These are phyloP conservation scores for Oscheius onirici DNA, from an alignment of 2,888 invertebrate genomes.

Conservation along the genomic window DNA sequence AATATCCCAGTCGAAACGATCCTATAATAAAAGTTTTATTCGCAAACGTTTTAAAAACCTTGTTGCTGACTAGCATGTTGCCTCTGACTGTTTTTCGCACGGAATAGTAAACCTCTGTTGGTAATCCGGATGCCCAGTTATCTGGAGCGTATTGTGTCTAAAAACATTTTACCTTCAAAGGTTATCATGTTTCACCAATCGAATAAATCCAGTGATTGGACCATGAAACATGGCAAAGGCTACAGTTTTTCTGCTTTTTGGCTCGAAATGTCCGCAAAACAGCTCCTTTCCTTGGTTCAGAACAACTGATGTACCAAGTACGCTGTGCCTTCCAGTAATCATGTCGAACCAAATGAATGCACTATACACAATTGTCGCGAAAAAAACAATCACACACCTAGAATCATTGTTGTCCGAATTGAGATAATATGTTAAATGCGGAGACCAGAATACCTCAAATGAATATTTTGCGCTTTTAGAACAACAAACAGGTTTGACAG, in stretches of 20 bases:
- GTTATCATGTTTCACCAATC: slow-evolving; percentile 36
- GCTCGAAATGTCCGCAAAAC: slow-evolving; percentile 54
- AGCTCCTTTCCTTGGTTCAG: slow-evolving; percentile 46
- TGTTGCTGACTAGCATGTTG: not conserved
- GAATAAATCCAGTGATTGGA: slow-evolving; percentile 50
- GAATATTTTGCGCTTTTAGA: too few relatives aligned
- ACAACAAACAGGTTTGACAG: slow-evolving; percentile 15
- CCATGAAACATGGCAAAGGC: slow-evolving; percentile 47
- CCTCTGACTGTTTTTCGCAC: slow-evolving; percentile 20
- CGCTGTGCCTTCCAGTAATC: slow-evolving; percentile 44
- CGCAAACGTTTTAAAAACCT: too few relatives aligned
- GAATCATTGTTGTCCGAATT: slow-evolving; percentile 47
- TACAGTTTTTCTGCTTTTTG: slow-evolving; percentile 38
- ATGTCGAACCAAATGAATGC: slow-evolving; percentile 46
- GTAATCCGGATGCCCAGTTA: slow-evolving; percentile 46
- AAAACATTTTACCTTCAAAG: not conserved
- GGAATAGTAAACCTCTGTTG: slow-evolving; percentile 50
- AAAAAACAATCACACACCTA: slow-evolving; percentile 20
- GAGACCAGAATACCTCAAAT: slow-evolving; percentile 37
- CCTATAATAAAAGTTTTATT: slow-evolving; percentile 33
- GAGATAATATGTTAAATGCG: slow-evolving; percentile 35
- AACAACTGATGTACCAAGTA: slow-evolving; percentile 43
- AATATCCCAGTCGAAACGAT: slow-evolving; percentile 50
- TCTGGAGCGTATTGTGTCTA: slow-evolving; percentile 46
- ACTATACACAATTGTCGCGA: slow-evolving; percentile 26